These are phyloP conservation scores for Gavialis gangeticus DNA, from an alignment of 2,113 vertebrate genomes.

Conservation along the genomic window DNA sequence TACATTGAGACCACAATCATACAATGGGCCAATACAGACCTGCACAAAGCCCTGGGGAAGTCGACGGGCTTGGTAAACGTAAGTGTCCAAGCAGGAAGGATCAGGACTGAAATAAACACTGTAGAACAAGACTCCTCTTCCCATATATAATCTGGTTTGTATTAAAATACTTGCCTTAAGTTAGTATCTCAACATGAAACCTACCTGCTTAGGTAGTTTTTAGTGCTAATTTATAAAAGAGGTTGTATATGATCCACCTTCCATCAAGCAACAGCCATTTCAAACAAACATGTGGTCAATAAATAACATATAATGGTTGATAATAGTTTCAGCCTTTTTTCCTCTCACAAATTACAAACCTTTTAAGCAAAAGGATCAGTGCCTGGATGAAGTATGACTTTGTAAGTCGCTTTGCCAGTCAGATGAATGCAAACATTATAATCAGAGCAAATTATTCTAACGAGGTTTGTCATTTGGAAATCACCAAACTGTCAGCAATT, in stretches of 20 bases:
- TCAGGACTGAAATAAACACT: constrained; percentile 34
- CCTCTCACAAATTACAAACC: constrained; percentile 83
- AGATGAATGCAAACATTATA: constrained; percentile 80
- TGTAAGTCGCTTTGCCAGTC: constrained; percentile 79
- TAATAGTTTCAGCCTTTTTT: constrained; percentile 86
- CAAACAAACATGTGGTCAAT: constrained; percentile 84
- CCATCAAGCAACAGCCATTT: constrained; percentile 76
- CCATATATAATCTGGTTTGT: constrained; percentile 66
- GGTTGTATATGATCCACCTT: constrained; percentile 66
- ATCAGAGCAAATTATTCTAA: constrained; percentile 83
- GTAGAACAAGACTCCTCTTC: constrained; percentile 38
- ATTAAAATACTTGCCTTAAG: constrained; percentile 77
- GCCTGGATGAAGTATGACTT: constrained; percentile 83
- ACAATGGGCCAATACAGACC: neutral
- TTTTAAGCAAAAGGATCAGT: constrained; percentile 70
- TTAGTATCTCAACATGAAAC: constrained; percentile 69
- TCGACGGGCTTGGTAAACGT: neutral
- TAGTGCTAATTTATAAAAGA: constrained; percentile 77
- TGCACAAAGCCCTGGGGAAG: neutral
- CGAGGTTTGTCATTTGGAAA: constrained; percentile 86
- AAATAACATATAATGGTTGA: constrained; percentile 85
- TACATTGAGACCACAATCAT: constrained; percentile 46
- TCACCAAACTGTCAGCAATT: constrained; percentile 85
- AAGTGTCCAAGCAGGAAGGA: neutral
- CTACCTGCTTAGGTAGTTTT: constrained; percentile 80